A percentile compares a stretch with the other conserved stretches of the same genome.
These are phyloP conservation scores for Saturnia japonica DNA, from an alignment of 2,888 invertebrate genomes.

Conservation along the genomic window DNA sequence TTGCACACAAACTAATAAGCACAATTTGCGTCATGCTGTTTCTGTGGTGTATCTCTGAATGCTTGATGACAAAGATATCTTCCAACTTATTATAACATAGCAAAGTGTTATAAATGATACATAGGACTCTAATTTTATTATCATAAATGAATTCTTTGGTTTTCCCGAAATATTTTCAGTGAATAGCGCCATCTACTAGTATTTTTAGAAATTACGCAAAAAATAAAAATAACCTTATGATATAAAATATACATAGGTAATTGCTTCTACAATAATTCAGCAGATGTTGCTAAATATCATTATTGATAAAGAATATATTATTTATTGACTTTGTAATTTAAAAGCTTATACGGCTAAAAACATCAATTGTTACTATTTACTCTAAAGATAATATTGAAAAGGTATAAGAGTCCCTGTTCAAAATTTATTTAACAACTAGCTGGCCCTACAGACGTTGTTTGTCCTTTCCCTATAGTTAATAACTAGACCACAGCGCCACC, in stretches of 20 bases:
- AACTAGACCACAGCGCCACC: too few relatives aligned
- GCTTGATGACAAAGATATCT: neutral
- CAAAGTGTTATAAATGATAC: constrained; percentile 1
- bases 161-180: neutral
- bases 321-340: too few relatives aligned
- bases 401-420: too few relatives aligned
- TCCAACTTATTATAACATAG: neutral
- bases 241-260: too few relatives aligned
- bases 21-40: constrained; percentile 34
- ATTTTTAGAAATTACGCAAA: neutral
- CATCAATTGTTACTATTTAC: too few relatives aligned
- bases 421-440: too few relatives aligned
- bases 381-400: too few relatives aligned
- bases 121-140: constrained; percentile 9
- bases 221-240: neutral
- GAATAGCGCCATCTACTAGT: constrained; percentile 6
- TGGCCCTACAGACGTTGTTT: too few relatives aligned
- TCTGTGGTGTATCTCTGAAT: constrained; percentile 12
- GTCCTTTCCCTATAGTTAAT: too few relatives aligned
- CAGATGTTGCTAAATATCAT: neutral
- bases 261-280: neutral
- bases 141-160: neutral
- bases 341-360: too few relatives aligned
- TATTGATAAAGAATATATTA: too few relatives aligned
- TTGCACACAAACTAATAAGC: constrained; percentile 27